A percentile compares a stretch with the other conserved stretches of the same genome.
Evolutionary conservation across 2,113 vertebrate species (phyloP).

Genomic region (Macrotus californicus): DNA sequence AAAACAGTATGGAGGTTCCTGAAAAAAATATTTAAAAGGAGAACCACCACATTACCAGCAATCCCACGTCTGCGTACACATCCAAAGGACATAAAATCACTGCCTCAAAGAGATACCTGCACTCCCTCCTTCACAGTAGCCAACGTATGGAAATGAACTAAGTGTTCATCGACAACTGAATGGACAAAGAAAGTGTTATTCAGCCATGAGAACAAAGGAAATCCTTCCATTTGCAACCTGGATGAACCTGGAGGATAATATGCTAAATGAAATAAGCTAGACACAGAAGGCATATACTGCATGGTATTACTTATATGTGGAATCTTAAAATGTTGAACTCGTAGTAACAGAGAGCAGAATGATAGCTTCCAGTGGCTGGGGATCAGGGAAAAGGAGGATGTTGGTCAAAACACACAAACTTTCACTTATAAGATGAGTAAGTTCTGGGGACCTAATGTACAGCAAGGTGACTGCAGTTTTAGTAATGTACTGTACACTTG

Average conservation of each 20-base stretch:
- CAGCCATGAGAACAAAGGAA: not conserved
- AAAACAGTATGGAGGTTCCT: too few species aligned
- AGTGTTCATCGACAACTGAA: not conserved
- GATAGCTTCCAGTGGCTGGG: not conserved
- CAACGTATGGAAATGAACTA: not conserved
- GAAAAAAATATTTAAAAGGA: not conserved
- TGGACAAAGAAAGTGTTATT: not conserved
- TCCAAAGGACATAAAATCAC: not conserved
- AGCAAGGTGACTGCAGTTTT: too few species aligned
- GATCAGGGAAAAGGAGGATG: too few species aligned
- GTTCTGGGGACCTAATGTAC: too few species aligned
- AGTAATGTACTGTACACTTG: too few species aligned
- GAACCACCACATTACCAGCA: not conserved
- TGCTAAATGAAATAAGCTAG: too few species aligned
- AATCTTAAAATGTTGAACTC: not conserved
- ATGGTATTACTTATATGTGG: too few species aligned
- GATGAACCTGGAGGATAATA: too few species aligned
- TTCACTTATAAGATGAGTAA: too few species aligned
- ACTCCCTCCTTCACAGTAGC: not conserved
- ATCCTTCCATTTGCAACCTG: not conserved
- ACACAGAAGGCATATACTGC: too few species aligned
- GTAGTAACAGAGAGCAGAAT: not conserved
- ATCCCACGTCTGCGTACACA: not conserved
- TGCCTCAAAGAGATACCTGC: not conserved
- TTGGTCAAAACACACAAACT: too few species aligned